Base-by-base conservation (phyloP, 2,113 vertebrate species). In the Vulpes vulpes region DNA sequence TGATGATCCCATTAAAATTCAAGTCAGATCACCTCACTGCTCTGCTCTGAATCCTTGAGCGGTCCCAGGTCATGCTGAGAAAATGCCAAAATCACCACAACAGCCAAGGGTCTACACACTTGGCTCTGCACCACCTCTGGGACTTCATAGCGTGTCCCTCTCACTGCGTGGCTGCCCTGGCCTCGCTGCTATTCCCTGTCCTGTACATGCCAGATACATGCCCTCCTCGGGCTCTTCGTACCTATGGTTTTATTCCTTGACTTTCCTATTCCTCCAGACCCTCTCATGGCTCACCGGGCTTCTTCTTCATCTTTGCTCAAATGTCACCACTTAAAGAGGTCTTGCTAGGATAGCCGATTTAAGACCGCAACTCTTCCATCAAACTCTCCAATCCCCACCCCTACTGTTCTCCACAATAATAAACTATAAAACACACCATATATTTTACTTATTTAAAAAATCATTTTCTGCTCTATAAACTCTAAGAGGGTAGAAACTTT, bases 391-490 rank as follows among this genome's bases (percentile, higher is more conserved):
- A 19, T 12, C 2, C 11, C 38, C 38, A 38, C 43, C 62, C 23
- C 22, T 32, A 38, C 69, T 86, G 82, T 95, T 82, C 35, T 91
- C 65, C 65, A 65, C 0, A 81, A 12, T 55, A 88, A 93, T 43
- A 92, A 69, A 64, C 17, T 15, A 71, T 19, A 92, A 89, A 85
- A 64, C n/a, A 87, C 38, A 80, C 11, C 55, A 73, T 16, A 22
- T 59, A 88, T 74, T 93, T 92, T 89, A 80, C 30, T 91, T 80
- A 67, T 59, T 85, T 91, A 22, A 91, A 89, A 95, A 95, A 85
- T 14, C 78, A 12, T 59, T 67, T 94, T 94, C 55, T 93, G 49
- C 30, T 94, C 62, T 94, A 25, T 20, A 92, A 92, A 90, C 51
- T 76, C 7, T 8, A n/a, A 17, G 19, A 92, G 49, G 25, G 4